Percentiles rank a stretch among this genome's conserved stretches.
Conservation (phyloP, 2,797 vertebrate species). For the Takifugu rubripes region DNA sequence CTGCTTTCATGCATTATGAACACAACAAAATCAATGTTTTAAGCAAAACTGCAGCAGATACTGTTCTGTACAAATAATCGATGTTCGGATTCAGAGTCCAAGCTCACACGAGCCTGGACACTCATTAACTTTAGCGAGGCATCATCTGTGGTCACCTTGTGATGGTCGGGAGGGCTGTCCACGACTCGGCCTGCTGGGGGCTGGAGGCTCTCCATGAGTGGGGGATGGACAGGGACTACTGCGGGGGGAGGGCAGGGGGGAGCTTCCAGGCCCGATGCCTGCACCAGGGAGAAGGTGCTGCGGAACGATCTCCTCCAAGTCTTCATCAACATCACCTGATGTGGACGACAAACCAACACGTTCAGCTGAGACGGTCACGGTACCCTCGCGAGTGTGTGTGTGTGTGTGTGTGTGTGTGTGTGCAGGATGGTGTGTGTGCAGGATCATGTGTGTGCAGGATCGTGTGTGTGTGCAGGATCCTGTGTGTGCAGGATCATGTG, state of each 20-base stretch:
- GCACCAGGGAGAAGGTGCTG: constrained; percentile 89
- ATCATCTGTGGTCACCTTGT: constrained; percentile 57
- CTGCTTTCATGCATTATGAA: constrained; percentile 54
- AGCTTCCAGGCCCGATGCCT: constrained; percentile 78
- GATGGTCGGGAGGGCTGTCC: constrained; percentile 78
- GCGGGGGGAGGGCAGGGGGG: constrained; percentile 86
- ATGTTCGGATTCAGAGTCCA: too few relatives aligned
- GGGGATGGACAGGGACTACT: constrained; percentile 93
- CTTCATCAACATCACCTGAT: constrained; percentile 92
- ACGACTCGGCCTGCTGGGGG: constrained; percentile 82
- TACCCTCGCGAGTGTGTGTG: background rate
- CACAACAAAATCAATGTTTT: constrained; percentile 46
- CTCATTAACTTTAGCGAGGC: background rate
- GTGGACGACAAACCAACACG: background rate
- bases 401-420: background rate
- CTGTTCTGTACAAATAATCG: background rate
- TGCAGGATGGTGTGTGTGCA: background rate
- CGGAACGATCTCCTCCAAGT: constrained; percentile 92
- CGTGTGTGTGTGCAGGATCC: too few relatives aligned
- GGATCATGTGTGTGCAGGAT: too few relatives aligned
- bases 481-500: too few relatives aligned
- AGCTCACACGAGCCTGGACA: background rate
- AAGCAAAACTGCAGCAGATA: background rate
- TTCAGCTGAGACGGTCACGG: background rate
- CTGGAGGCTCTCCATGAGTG: constrained; percentile 82